Base-by-base conservation (phyloP, 2,797 vertebrate genomes). In the Falco peregrinus region DNA sequence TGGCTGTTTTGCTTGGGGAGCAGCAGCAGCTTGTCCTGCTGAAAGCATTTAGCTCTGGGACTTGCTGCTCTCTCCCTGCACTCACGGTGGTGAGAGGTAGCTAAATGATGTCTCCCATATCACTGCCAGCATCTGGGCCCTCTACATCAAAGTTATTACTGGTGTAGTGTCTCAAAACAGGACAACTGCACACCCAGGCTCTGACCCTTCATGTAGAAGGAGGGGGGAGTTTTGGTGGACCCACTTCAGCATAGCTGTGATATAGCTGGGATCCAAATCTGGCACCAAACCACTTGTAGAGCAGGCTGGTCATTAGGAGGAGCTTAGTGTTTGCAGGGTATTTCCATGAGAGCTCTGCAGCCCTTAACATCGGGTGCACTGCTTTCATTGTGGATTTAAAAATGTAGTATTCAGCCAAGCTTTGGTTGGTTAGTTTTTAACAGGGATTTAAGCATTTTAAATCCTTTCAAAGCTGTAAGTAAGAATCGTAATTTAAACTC, bases 401-500 rank as follows among this genome's bases (percentile, higher is more conserved):
- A 70, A 53, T 39, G 41, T 43, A 56, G 31, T 11, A 22, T 71
- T 48, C 53, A 65, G 92, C 47, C 60, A 71, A 70, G 91, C 75
- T 83, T 90, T 85, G 82, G 64, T 84, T 63, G 51, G 70, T 92
- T 48, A 68, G 64, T 57, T 78, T 94, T 93, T 92, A 84, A 89
- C 31, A 84, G 43, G 82, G 84, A 81, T 85, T 95, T 87, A 77
- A 83, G 78, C 71, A 24, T 87, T 95, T 94, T 8, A 81, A 91
- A 96, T 96, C 90, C 65, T 75, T 92, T 77, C 68, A 67, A 60
- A 89, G 84, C 68, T 85, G 31, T 77, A 90, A 95, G 86, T 45
- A 83, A 92, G 75, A 89, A 65, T 80, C 81, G 31, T 50, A 57
- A 85, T 87, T 91, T 89, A 67, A 92, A 87, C 53, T 50, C 64